phyloP scores from a whole-genome alignment of 2,797 vertebrate genomes.

The Yasuhikotakia modesta region DNA sequence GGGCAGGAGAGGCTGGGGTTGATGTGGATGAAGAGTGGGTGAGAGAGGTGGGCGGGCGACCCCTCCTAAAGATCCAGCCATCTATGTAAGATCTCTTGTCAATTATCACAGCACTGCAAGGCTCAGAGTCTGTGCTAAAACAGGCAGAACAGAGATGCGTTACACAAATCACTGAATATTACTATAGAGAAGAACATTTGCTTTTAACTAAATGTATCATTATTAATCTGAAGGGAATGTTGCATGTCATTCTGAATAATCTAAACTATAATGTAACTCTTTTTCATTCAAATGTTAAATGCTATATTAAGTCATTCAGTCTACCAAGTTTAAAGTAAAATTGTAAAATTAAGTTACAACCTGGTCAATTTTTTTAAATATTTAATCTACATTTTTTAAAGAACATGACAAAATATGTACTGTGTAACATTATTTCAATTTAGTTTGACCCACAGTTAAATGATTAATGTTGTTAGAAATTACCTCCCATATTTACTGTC shows the following conservation, averaged over 20 bases:
- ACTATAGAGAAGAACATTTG: no score
- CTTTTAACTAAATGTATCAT: no score
- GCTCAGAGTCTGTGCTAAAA: conserved; percentile 34
- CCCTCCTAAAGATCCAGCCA: conserved; percentile 74
- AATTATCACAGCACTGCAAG: conserved; percentile 37
- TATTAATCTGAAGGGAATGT: no score
- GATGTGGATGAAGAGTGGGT: conserved; percentile 63
- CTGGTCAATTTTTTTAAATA: no score
- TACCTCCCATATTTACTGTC: background rate
- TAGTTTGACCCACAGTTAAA: background rate
- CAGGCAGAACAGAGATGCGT: background rate
- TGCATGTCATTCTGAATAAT: no score
- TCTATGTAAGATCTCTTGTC: conserved; percentile 56
- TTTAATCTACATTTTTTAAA: no score
- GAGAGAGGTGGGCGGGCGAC: conserved; percentile 68
- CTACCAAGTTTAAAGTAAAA: no score
- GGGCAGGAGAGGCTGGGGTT: conserved; percentile 73
- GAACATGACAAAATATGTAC: background rate
- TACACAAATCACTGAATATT: no score
- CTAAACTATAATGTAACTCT: no score
- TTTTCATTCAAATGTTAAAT: no score
- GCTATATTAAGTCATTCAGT: no score
- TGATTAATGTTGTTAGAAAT: background rate
- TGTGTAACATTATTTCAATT: background rate
- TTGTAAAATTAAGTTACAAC: no score